A percentile compares a stretch with the other conserved stretches of the same genome.
Evolutionary conservation across 2,797 vertebrate species (phyloP).

Genomic region (Pantherophis alleghaniensis): DNA sequence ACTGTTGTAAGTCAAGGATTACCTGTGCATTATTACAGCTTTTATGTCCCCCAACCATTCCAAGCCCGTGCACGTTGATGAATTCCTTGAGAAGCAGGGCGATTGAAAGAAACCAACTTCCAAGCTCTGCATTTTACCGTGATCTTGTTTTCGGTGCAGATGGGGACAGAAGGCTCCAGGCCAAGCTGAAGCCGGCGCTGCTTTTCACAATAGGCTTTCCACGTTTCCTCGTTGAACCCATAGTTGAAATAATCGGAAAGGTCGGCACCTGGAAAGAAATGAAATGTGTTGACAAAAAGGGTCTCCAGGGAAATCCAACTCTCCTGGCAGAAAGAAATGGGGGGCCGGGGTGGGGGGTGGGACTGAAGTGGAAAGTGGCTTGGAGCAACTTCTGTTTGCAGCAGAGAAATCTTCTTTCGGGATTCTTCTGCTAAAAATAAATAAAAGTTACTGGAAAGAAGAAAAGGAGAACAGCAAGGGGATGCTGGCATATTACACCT

Average conservation of each 20-base stretch:
- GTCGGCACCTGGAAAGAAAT: slow-evolving; percentile 68
- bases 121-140: slow-evolving; percentile 54
- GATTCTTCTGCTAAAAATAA: neutral
- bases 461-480: neutral
- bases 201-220: slow-evolving; percentile 78
- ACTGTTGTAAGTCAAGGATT: neutral
- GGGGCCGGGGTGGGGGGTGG: fast-evolving
- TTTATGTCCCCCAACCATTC: neutral
- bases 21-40: neutral
- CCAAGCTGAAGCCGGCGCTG: slow-evolving; percentile 75
- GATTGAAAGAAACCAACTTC: no score
- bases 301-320: neutral
- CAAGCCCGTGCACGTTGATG: neutral
- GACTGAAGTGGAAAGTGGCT: neutral
- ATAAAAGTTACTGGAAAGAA: neutral
- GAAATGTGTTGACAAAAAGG: neutral
- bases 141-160: slow-evolving; percentile 73
- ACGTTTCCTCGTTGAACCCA: slow-evolving; percentile 77
- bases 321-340: neutral
- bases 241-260: slow-evolving; percentile 80
- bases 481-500: no score
- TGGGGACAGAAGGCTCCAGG: slow-evolving; percentile 64
- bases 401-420: neutral
- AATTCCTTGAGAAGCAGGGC: neutral
- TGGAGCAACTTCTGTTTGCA: neutral